Conservation (phyloP, 1,140 invertebrate species). For the Ceratina calcarata region DNA sequence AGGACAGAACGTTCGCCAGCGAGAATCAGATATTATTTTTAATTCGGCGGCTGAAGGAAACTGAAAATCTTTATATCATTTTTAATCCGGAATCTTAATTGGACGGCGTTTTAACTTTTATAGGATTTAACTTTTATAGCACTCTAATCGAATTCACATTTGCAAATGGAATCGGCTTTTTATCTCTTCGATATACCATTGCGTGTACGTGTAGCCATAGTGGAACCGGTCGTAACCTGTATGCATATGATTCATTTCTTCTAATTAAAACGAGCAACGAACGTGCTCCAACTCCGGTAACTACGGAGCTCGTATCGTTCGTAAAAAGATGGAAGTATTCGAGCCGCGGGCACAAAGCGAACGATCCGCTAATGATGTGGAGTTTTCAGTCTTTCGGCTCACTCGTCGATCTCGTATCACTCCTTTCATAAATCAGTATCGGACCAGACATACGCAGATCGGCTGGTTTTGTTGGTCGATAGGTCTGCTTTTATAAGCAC, state of each 20-base stretch:
- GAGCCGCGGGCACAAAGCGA: constrained; percentile 26
- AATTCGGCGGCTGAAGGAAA: too few relatives aligned
- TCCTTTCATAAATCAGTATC: constrained; percentile 33
- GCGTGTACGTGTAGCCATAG: neutral
- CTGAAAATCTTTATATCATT: too few relatives aligned
- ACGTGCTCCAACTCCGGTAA: neutral
- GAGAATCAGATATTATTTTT: too few relatives aligned
- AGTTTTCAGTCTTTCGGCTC: neutral
- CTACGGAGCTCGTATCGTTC: neutral
- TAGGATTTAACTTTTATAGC: too few relatives aligned
- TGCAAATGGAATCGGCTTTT: neutral
- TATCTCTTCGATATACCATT: neutral
- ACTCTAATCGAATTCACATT: neutral
- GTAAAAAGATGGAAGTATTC: constrained; percentile 40
- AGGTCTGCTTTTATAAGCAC: constrained; percentile 1
- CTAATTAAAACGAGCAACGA: constrained; percentile 35
- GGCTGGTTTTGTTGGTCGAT: constrained; percentile 4
- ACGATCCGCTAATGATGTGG: constrained; percentile 43
- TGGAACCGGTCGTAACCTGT: neutral
- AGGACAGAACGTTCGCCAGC: too few relatives aligned
- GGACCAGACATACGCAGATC: constrained; percentile 38
- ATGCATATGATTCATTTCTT: constrained; percentile 17
- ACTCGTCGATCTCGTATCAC: constrained; percentile 11
- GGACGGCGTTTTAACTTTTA: too few relatives aligned
- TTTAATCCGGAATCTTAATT: too few relatives aligned